Conservation (phyloP, 2,888 invertebrate genomes). For the Cynaeus angustus region DNA sequence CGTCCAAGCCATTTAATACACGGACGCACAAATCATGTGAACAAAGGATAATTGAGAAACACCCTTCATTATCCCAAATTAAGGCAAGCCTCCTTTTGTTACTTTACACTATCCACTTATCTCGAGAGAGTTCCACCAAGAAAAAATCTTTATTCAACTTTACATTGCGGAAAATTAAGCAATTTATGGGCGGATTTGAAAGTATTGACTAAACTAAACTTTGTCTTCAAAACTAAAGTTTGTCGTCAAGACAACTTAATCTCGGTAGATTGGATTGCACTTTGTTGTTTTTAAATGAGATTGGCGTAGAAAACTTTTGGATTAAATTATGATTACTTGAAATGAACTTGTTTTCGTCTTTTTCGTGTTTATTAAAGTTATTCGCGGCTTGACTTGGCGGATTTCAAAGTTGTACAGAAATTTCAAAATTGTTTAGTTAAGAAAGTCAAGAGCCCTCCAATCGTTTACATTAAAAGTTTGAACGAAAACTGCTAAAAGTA, state of each 20-base stretch:
- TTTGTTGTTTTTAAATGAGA: constrained; percentile 16
- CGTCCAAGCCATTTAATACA: constrained; percentile 16
- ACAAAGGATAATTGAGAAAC: constrained; percentile 25
- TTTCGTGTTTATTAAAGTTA: neutral
- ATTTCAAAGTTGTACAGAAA: too few relatives aligned
- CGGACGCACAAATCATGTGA: constrained; percentile 23
- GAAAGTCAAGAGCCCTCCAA: too few relatives aligned
- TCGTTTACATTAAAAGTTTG: too few relatives aligned
- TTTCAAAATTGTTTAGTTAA: too few relatives aligned
- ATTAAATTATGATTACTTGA: constrained; percentile 12
- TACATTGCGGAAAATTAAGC: constrained; percentile 10
- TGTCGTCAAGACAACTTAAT: constrained; percentile 10
- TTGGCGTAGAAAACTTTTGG: neutral
- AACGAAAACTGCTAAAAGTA: too few relatives aligned
- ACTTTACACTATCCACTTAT: constrained; percentile 3
- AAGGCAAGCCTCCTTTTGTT: neutral
- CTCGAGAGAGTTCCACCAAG: neutral
- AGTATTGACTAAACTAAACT: constrained; percentile 10
- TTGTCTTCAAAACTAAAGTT: constrained; percentile 3
- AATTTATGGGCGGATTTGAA: constrained; percentile 1
- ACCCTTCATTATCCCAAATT: constrained; percentile 15
- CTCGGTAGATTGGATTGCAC: neutral
- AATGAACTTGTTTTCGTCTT: neutral
- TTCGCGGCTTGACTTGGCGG: neutral
- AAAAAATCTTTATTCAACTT: too few relatives aligned